These are phyloP conservation scores for Silvanus unidentatus DNA, from an alignment of 2,888 invertebrate genomes.

Conservation along the genomic window DNA sequence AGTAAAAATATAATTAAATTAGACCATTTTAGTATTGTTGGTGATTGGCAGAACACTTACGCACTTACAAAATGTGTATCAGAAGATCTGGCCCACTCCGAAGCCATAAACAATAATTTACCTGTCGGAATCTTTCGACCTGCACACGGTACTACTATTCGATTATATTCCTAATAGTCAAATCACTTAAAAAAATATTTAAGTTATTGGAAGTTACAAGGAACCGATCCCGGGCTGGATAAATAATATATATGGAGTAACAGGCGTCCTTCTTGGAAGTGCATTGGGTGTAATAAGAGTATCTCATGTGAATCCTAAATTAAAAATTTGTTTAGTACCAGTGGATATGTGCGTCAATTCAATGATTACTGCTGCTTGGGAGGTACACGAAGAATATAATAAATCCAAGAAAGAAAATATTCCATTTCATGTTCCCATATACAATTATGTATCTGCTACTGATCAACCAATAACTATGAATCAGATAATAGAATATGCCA, in stretches of 20 bases:
- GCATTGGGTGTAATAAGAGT: conserved; percentile 71
- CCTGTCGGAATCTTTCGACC: conserved; percentile 82
- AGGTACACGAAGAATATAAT: conserved; percentile 40
- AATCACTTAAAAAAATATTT: too few relatives aligned
- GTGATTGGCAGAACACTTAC: conserved; percentile 74
- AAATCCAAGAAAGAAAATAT: conserved; percentile 11
- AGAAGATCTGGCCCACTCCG: conserved; percentile 65
- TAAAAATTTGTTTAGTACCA: conserved; percentile 69
- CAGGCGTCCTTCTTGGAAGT: conserved; percentile 65
- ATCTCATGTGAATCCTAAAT: conserved; percentile 62
- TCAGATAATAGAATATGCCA: conserved; percentile 53
- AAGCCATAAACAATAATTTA: conserved; percentile 61
- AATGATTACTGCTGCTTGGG: conserved; percentile 73
- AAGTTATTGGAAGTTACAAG: conserved; percentile 61
- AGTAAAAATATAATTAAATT: too few relatives aligned
- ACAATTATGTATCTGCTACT: conserved; percentile 80
- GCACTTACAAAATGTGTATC: conserved; percentile 87
- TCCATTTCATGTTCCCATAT: conserved; percentile 61
- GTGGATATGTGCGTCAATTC: conserved; percentile 79
- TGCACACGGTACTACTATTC: conserved; percentile 72
- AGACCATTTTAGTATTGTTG: neutral
- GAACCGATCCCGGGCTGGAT: conserved; percentile 82
- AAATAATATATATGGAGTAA: conserved; percentile 86
- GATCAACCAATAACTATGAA: conserved; percentile 71
- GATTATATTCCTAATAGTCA: neutral